Percentiles rank a stretch among this genome's conserved stretches.
These are phyloP conservation scores for Yponomeuta evonymella DNA, from an alignment of 2,888 invertebrate genomes.

Conservation along the genomic window DNA sequence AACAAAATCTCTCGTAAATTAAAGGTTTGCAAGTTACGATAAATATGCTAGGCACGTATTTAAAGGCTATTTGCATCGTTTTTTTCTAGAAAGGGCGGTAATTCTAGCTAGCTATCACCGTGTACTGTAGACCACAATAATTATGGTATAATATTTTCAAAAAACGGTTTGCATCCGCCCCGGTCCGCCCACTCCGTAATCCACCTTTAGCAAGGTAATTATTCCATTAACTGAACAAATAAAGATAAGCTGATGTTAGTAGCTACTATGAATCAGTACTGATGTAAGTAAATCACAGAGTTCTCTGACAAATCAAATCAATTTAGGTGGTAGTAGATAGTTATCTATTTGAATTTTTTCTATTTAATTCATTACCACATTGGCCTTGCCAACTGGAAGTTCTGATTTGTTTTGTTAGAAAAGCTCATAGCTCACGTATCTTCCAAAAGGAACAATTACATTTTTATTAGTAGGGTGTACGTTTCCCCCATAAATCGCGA, in stretches of 20 bases:
- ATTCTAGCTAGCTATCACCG: not conserved
- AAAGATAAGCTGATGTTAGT: conserved; percentile 48
- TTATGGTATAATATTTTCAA: not conserved
- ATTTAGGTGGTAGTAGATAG: no score
- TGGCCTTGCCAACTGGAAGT: no score
- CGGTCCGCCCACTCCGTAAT: not conserved
- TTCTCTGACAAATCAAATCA: not conserved
- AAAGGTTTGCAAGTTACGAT: not conserved
- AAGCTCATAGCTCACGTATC: no score
- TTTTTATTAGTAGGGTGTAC: conserved; percentile 6
- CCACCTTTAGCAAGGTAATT: conserved; percentile 37
- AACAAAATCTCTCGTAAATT: conserved; percentile 25
- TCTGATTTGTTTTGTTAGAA: no score
- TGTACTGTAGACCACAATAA: not conserved
- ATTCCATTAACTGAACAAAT: conserved; percentile 67
- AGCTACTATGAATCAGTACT: not conserved
- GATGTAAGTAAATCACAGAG: not conserved
- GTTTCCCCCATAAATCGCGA: conserved; percentile 14
- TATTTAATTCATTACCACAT: no score
- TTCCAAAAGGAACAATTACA: conserved; percentile 1
- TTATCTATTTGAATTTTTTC: no score
- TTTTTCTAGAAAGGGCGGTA: not conserved
- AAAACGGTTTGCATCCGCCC: not conserved
- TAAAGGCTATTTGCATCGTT: not conserved
- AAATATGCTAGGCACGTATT: not conserved